Conservation (phyloP, 2,797 vertebrate genomes). For the Psittacula derbiana region DNA sequence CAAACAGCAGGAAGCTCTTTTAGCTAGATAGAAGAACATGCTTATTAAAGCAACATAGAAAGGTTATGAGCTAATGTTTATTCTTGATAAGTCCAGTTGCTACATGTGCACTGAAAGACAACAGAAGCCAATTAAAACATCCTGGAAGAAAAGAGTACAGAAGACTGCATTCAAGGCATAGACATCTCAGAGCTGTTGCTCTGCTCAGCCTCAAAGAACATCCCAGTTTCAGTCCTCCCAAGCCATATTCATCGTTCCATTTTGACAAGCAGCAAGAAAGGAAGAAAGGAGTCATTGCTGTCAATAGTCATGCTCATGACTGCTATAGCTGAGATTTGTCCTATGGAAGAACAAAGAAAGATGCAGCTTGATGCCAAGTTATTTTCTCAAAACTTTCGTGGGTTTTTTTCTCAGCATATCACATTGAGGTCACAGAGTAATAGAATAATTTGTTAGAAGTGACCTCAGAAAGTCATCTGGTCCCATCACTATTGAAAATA, state of each 20-base stretch:
- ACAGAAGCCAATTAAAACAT: background rate
- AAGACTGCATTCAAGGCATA: background rate
- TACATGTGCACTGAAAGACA: background rate
- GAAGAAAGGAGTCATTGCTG: background rate
- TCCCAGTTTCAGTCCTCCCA: background rate
- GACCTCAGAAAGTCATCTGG: background rate
- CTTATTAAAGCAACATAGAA: background rate
- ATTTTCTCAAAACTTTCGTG: background rate
- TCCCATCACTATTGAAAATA: background rate
- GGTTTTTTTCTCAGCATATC: background rate
- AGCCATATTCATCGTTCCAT: background rate
- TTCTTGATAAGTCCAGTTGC: background rate
- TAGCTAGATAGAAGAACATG: background rate
- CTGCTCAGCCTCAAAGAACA: background rate
- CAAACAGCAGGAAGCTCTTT: background rate
- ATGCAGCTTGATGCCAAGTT: background rate
- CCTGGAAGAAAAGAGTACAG: background rate
- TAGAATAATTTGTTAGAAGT: background rate
- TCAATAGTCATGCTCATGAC: accelerated
- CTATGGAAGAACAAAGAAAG: background rate
- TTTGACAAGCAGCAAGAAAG: background rate
- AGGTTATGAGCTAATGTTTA: background rate
- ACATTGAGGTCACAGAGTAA: background rate
- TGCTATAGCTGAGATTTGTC: no score
- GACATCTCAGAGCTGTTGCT: background rate